A percentile compares a stretch with the other conserved stretches of the same genome.
Evolutionary conservation across 2,797 vertebrate species (phyloP).

Genomic region (Pangasius djambal): DNA sequence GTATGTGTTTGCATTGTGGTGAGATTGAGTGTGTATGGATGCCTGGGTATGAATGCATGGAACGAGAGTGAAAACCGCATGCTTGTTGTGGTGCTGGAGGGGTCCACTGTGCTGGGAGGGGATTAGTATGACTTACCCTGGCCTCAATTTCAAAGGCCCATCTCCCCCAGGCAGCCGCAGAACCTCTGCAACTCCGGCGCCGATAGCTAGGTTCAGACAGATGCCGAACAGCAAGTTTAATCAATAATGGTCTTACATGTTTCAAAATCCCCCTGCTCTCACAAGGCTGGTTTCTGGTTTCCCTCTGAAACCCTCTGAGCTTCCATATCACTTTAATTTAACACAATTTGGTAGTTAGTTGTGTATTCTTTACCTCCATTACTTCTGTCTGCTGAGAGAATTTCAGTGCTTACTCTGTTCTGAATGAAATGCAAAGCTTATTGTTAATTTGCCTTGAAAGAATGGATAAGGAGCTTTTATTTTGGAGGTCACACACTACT

Average conservation of each 20-base stretch:
- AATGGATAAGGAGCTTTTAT: constrained; percentile 14
- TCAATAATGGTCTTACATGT: constrained; percentile 52
- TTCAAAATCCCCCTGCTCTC: constrained; percentile 32
- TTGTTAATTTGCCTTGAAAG: constrained; percentile 26
- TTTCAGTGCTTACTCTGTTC: neutral
- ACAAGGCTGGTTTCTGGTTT: constrained; percentile 24
- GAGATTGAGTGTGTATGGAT: constrained; percentile 15
- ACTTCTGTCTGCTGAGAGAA: neutral
- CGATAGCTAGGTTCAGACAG: constrained; percentile 47
- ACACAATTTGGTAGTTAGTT: constrained; percentile 15
- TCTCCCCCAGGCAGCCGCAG: constrained; percentile 4
- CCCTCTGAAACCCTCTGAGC: constrained; percentile 33
- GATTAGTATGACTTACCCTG: constrained; percentile 51
- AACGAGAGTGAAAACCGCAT: constrained; percentile 22
- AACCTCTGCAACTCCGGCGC: constrained; percentile 40
- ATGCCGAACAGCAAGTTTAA: constrained; percentile 39
- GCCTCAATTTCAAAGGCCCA: constrained; percentile 51
- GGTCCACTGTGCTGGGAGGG: constrained; percentile 40
- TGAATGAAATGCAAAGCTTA: constrained; percentile 25
- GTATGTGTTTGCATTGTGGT: constrained; percentile 1
- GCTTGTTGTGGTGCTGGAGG: constrained; percentile 35
- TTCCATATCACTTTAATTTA: constrained; percentile 43
- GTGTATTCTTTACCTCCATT: neutral
- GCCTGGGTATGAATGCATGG: constrained; percentile 13
- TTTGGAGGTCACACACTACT: neutral